Conservation (phyloP, 1,140 invertebrate species). For the Euwallacea fornicatus region DNA sequence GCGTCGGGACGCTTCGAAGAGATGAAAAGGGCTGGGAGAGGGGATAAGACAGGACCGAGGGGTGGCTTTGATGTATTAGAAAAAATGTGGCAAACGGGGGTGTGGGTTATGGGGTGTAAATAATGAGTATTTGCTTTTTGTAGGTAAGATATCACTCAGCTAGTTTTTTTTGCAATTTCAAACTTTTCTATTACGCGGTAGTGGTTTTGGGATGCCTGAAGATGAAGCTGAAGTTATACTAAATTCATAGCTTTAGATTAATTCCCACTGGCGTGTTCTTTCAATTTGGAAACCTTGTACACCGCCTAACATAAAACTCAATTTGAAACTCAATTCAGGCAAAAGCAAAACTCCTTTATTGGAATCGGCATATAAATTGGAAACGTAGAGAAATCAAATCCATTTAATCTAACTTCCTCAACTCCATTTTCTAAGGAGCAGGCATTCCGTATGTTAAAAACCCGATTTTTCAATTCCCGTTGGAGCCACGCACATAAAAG, state of each 20-base stretch:
- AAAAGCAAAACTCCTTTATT: constrained; percentile 3
- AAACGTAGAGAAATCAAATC: constrained; percentile 26
- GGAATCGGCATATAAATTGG: constrained; percentile 16
- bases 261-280: too few relatives aligned
- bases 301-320: constrained; percentile 2
- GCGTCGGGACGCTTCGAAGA: constrained; percentile 30
- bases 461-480: constrained; percentile 25
- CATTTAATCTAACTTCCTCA: constrained; percentile 26
- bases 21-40: constrained; percentile 7
- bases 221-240: too few relatives aligned
- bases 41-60: constrained; percentile 20
- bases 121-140: constrained; percentile 3
- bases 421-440: constrained; percentile 24
- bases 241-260: too few relatives aligned
- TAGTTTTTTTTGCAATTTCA: too few relatives aligned
- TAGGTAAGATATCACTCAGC: too few relatives aligned
- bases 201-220: too few relatives aligned
- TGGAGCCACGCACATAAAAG: constrained; percentile 30
- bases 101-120: constrained; percentile 17
- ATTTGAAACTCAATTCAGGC: constrained; percentile 11
- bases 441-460: constrained; percentile 28
- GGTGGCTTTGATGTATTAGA: constrained; percentile 27
- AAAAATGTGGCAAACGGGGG: constrained; percentile 17
- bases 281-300: too few relatives aligned
- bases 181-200: too few relatives aligned